These are phyloP conservation scores for Drosophila tropicalis DNA, from an alignment of 1,140 invertebrate species.

Conservation along the genomic window DNA sequence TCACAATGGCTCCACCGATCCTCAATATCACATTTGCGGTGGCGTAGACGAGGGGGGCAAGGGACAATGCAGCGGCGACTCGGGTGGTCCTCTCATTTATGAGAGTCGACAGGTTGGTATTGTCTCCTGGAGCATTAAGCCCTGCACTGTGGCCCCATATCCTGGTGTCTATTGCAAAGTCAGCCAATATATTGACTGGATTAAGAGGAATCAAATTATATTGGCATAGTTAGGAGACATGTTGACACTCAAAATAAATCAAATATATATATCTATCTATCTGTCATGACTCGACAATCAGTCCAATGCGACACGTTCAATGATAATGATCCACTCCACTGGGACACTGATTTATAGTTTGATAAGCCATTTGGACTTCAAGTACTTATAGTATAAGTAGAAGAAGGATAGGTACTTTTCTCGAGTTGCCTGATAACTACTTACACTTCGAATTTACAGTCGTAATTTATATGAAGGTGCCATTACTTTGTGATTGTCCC, in stretches of 20 bases:
- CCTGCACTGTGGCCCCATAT: slow-evolving; percentile 81
- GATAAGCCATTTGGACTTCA: background rate
- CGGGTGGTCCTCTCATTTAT: slow-evolving; percentile 83
- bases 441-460: no score
- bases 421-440: no score
- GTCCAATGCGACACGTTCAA: background rate
- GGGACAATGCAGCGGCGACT: slow-evolving; percentile 84
- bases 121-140: slow-evolving; percentile 83
- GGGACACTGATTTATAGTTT: slow-evolving; percentile 1
- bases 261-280: background rate
- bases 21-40: slow-evolving; percentile 80
- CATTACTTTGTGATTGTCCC: no score
- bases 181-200: slow-evolving; percentile 83
- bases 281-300: background rate
- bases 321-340: background rate
- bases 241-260: slow-evolving; percentile 20
- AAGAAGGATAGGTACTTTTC: no score
- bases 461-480: no score
- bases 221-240: slow-evolving; percentile 46
- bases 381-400: no score
- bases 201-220: slow-evolving; percentile 64
- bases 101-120: slow-evolving; percentile 78
- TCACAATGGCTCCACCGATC: slow-evolving; percentile 59
- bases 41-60: slow-evolving; percentile 83
- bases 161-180: slow-evolving; percentile 84